Evolutionary conservation across 2,888 invertebrate genomes (phyloP).

Genomic region (Sinelater perroti): DNA sequence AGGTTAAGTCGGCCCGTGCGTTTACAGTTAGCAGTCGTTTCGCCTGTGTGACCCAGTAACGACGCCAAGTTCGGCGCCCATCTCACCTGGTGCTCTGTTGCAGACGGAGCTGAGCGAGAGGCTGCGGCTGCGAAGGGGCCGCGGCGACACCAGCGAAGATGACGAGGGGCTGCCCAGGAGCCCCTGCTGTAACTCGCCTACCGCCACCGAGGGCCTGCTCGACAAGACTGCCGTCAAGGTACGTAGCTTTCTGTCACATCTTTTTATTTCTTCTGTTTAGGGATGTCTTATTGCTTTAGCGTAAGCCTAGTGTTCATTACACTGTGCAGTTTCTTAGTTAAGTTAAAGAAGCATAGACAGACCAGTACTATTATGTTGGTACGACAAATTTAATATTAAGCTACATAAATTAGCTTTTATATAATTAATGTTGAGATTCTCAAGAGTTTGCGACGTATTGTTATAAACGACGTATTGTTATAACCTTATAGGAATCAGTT

Average conservation of each 20-base stretch:
- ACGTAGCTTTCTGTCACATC: slow-evolving; percentile 39
- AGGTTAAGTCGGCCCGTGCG: slow-evolving; percentile 25
- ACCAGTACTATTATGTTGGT: no score
- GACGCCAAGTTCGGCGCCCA: slow-evolving; percentile 15
- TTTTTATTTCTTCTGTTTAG: neutral
- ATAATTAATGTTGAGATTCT: no score
- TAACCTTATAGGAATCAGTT: no score
- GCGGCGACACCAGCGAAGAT: slow-evolving; percentile 75
- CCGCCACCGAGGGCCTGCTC: slow-evolving; percentile 61
- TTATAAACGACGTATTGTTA: no score
- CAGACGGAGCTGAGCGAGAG: slow-evolving; percentile 82
- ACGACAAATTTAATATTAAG: no score
- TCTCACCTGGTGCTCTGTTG: slow-evolving; percentile 10
- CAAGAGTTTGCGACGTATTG: no score
- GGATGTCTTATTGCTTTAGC: neutral
- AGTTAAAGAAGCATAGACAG: no score
- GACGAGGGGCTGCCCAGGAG: slow-evolving; percentile 80
- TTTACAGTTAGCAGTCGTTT: slow-evolving; percentile 26
- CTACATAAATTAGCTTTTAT: no score
- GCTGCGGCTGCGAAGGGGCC: slow-evolving; percentile 70
- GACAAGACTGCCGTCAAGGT: slow-evolving; percentile 61
- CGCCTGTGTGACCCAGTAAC: slow-evolving; percentile 22
- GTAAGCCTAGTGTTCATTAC: no score
- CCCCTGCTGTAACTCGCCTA: slow-evolving; percentile 75
- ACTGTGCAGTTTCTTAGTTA: no score